Evolutionary conservation across 2,888 invertebrate genomes (phyloP).

Genomic region (Lochmaea capreae): DNA sequence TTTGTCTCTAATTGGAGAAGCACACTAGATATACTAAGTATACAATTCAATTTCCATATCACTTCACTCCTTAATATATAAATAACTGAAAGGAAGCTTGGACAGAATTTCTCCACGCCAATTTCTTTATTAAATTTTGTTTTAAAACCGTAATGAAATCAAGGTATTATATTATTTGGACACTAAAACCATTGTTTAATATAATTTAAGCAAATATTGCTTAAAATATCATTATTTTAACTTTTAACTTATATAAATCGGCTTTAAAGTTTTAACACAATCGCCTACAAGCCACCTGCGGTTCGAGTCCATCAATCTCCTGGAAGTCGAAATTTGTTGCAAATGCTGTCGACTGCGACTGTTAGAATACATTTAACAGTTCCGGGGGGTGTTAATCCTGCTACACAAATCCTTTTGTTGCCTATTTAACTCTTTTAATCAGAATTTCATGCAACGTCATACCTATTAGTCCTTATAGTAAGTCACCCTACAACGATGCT

Average conservation of each 20-base stretch:
- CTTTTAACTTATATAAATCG: neutral
- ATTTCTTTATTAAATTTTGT: too few relatives aligned
- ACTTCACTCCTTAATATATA: too few relatives aligned
- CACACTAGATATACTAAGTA: too few relatives aligned
- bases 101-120: too few relatives aligned
- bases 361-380: slow-evolving; percentile 56
- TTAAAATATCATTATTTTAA: neutral
- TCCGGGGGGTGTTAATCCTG: slow-evolving; percentile 59
- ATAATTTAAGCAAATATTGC: too few relatives aligned
- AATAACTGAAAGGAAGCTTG: too few relatives aligned
- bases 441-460: slow-evolving; percentile 65
- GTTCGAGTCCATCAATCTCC: slow-evolving; percentile 61
- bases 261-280: slow-evolving; percentile 26
- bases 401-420: slow-evolving; percentile 61
- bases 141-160: too few relatives aligned
- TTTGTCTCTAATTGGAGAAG: too few relatives aligned
- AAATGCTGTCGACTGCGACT: slow-evolving; percentile 34
- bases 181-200: too few relatives aligned
- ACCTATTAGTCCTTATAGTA: slow-evolving; percentile 60
- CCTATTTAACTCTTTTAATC: slow-evolving; percentile 64
- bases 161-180: too few relatives aligned
- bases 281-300: slow-evolving; percentile 59
- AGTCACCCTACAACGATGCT: slow-evolving; percentile 22
- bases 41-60: too few relatives aligned
- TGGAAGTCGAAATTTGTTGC: slow-evolving; percentile 37